These are phyloP conservation scores for Notarius quadriscutis DNA, from an alignment of 2,113 vertebrate genomes.

Conservation along the genomic window DNA sequence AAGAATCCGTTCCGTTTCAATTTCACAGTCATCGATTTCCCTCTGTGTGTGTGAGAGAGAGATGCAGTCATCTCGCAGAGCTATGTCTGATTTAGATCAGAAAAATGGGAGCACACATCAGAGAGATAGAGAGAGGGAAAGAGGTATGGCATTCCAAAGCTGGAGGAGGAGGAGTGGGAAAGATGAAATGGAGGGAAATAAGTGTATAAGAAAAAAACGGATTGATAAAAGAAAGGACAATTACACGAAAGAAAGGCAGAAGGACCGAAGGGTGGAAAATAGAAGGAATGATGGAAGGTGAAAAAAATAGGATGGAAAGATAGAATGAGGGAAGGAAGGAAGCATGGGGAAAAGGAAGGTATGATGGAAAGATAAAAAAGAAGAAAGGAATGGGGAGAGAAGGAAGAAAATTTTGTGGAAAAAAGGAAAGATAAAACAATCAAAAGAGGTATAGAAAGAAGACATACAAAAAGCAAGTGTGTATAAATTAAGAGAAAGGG, in stretches of 20 bases:
- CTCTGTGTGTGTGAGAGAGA: not conserved
- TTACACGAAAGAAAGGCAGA: too few species aligned
- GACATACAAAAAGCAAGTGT: not conserved
- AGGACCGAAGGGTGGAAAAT: not conserved
- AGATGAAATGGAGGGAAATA: not conserved
- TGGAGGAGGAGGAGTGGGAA: not conserved
- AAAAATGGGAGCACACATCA: not conserved
- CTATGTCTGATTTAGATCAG: slow-evolving; percentile 1
- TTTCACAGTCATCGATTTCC: slow-evolving; percentile 26
- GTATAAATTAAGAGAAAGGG: not conserved
- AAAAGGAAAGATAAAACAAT: not conserved
- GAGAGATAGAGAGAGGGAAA: not conserved
- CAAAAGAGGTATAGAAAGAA: not conserved
- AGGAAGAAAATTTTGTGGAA: not conserved
- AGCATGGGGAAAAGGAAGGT: not conserved
- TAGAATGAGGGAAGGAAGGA: not conserved
- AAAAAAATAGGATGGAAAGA: not conserved
- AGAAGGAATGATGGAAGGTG: not conserved
- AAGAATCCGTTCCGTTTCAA: slow-evolving; percentile 26
- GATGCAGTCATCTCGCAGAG: slow-evolving; percentile 6
- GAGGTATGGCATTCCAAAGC: not conserved
- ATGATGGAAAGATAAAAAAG: not conserved
- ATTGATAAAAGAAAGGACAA: not conserved
- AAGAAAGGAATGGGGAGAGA: not conserved
- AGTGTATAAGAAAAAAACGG: not conserved